Evolutionary conservation across 1,140 invertebrate genomes (phyloP), one percentile per base, ranked within the genome.

Genomic region (Oryctes rhinoceros): DNA sequence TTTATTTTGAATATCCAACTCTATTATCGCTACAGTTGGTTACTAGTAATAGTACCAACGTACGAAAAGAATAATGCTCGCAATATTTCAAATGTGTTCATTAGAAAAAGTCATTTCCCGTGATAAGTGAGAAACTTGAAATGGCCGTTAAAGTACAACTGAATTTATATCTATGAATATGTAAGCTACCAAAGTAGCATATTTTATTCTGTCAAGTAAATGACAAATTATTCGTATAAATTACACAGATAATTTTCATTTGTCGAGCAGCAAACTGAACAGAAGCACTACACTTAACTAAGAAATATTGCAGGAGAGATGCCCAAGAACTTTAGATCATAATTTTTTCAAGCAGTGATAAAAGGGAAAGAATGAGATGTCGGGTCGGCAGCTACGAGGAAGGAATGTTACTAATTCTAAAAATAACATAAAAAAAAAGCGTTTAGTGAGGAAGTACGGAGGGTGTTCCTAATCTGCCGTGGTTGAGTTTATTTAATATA

Each of bases 211-310:
- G 15, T 59, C 53, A 59, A 59, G 39, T 44, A 44, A 59, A 59
- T 59, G 53, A 59, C 18, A 59, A 59, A 59, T 59, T 18, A n/a
- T 18, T 6, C 15, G 11, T 18, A 59, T 59, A 59, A 59, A 59
- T 59, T n/a, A 18, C 5, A 18, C 13, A 59, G 53, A 18, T 59
- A 59, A 59, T 59, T 18, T 59, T 59, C 53, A 59, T 59, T 59
- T n/a, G 53, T 59, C 53, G 49, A 59, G 15, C n/a, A 59, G 15
- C 18, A n/a, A 59, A 59, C 53, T 59, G n/a, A 59, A 59, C 53
- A n/a, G 15, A 59, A 59, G 53, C 18, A 59, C 5, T 15, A 18
- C 15, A n/a, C n/a, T 59, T 59, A 59, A 59, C 53, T 59, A 18
- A 18, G 18, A 59, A 59, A 18, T 18, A 59, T 59, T 59, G 15